Percentiles rank a stretch among this genome's conserved stretches.
Evolutionary conservation across 2,113 vertebrate species (phyloP).

Genomic region (Apaloderma vittatum): DNA sequence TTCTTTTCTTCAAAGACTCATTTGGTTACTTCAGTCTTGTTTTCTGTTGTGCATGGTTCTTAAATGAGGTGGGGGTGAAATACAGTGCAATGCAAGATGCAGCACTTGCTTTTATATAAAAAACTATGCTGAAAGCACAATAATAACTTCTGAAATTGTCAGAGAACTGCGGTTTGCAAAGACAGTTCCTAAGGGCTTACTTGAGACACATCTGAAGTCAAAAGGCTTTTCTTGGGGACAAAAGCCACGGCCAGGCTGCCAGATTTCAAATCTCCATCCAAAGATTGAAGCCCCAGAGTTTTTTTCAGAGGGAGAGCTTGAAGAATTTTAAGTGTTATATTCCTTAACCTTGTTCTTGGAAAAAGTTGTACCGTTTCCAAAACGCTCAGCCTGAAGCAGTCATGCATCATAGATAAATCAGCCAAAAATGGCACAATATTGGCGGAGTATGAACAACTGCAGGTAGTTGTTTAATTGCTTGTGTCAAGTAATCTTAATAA

Average conservation of each 20-base stretch:
- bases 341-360: not conserved
- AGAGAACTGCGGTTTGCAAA: not conserved
- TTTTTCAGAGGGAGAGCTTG: not conserved
- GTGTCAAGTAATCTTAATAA: constrained; percentile 54
- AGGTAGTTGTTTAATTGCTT: constrained; percentile 38
- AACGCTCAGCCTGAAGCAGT: not conserved
- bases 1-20: not conserved
- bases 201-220: not conserved
- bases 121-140: not conserved
- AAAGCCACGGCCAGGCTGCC: not conserved
- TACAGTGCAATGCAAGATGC: not conserved
- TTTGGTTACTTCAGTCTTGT: constrained; percentile 13
- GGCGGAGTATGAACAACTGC: not conserved
- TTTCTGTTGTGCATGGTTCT: not conserved
- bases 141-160: not conserved
- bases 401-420: not conserved
- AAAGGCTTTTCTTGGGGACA: not conserved
- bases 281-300: not conserved
- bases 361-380: not conserved
- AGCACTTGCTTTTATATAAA: not conserved
- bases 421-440: not conserved
- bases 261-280: not conserved
- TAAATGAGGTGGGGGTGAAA: not conserved
- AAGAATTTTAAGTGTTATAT: not conserved
- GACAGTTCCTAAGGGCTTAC: not conserved